A percentile compares a stretch with the other conserved stretches of the same genome.
phyloP scores from a whole-genome alignment of 2,113 vertebrate species.

The Merops nubicus region DNA sequence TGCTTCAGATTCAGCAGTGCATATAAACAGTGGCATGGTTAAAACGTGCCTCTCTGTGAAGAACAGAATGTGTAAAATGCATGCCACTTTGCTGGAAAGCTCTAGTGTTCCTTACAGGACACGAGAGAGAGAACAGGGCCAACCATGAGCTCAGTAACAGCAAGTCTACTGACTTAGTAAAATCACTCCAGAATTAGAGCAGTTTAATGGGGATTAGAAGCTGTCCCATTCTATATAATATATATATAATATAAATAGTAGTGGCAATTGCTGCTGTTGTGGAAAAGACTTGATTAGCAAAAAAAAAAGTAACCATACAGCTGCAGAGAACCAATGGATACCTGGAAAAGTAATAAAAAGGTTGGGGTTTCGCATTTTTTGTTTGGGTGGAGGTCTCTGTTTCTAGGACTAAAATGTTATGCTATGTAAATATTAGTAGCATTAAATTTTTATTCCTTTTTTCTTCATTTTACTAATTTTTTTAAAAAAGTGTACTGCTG shows the following conservation, averaged over 20 bases:
- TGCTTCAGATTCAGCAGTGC: not conserved
- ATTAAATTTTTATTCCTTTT: not conserved
- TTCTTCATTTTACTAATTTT: not conserved
- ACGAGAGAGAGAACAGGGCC: not conserved
- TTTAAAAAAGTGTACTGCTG: not conserved
- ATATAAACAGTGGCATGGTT: not conserved
- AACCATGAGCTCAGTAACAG: not conserved
- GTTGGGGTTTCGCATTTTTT: accelerated
- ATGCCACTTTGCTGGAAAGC: not conserved
- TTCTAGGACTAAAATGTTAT: not conserved
- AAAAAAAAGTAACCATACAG: not conserved
- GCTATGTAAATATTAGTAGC: not conserved
- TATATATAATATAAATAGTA: not conserved
- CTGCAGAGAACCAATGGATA: not conserved
- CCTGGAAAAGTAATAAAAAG: constrained; percentile 19
- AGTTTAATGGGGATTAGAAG: not conserved
- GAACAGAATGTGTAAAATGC: not conserved
- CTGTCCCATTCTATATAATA: not conserved
- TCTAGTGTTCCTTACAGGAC: not conserved
- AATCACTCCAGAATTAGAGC: not conserved
- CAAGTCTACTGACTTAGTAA: not conserved
- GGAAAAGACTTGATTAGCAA: not conserved
- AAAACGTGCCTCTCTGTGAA: not conserved
- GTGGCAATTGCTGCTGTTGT: not conserved
- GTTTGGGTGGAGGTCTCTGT: not conserved